Conservation (phyloP, 2,797 vertebrate species). For the Microctenopoma steveboyesi region DNA sequence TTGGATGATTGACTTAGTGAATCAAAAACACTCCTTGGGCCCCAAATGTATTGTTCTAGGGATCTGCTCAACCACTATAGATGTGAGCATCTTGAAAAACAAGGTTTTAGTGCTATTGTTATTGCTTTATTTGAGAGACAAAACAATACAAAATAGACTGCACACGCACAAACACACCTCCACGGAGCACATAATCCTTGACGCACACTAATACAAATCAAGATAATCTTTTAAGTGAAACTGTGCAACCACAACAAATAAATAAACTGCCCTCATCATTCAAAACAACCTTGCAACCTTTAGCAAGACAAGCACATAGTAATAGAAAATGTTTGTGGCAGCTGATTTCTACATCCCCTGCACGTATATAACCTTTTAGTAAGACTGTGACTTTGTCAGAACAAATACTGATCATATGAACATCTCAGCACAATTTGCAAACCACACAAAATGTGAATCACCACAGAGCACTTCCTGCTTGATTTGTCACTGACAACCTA, state of each 20-base stretch:
- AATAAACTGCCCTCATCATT: background rate
- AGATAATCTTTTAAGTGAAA: background rate
- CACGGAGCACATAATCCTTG: background rate
- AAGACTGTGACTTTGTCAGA: background rate
- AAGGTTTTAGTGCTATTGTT: background rate
- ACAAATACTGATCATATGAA: background rate
- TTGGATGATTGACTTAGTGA: background rate
- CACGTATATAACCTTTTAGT: background rate
- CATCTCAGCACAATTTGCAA: constrained; percentile 6
- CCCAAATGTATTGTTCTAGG: background rate
- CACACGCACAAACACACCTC: background rate
- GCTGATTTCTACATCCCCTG: background rate
- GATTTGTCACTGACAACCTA: background rate
- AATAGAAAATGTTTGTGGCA: background rate
- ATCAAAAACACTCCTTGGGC: background rate
- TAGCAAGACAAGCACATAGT: background rate
- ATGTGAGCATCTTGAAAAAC: background rate
- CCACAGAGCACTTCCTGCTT: constrained; percentile 45
- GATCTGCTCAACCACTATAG: background rate
- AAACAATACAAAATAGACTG: background rate
- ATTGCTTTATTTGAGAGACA: constrained; percentile 23
- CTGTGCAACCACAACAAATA: background rate
- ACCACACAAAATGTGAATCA: constrained; percentile 7
- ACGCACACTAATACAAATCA: background rate
- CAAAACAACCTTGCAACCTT: background rate